Base-by-base conservation (phyloP, 2,797 vertebrate species). In the Alectoris magna region DNA sequence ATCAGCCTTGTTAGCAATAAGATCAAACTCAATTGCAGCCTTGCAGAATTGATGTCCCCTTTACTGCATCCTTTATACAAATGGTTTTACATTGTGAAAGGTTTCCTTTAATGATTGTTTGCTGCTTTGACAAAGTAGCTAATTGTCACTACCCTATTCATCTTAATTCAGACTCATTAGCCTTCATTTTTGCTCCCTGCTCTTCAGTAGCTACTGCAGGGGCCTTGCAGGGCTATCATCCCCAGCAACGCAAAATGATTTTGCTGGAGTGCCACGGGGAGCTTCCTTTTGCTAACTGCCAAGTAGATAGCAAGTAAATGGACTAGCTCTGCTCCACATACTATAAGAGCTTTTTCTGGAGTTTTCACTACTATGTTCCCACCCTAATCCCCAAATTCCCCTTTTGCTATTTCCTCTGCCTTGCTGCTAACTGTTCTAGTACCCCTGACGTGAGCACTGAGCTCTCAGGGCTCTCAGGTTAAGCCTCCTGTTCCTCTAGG, bases 71-170 rank as follows among this genome's bases (percentile, higher is more conserved):
- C 48, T 60, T 74, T 82, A 76, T 70, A 93, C 82, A 91, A 95
- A 95, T 69, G 76, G 38, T 60, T 94, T 91, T 94, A 90, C 62
- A 16, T 68, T 76, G 68, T 88, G 77, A 92, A 93, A 86, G 87
- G 53, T 64, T 96, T 94, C 74, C 93, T 91, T 92, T 95, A 91
- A 91, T 88, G 83, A 88, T 81, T 95, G 77, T 89, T 95, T 95
- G 88, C 67, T 94, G 76, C 84, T 94, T 41, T 93, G 89, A 92
- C 72, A 79, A 95, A 60, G 64, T 88, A 79, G 82, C 80, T 94
- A 92, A 93, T 96, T 95, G 91, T 91, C 3, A 9, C 73, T 79
- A 64, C 64, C 84, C 92, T 84, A 84, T 96, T 91, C 77, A 62
- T 95, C 89, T 93, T 91, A 64, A 82, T 94, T 95, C 89, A 95